Evolutionary conservation across 2,113 vertebrate genomes (phyloP).

Genomic region (Phasianus colchicus): DNA sequence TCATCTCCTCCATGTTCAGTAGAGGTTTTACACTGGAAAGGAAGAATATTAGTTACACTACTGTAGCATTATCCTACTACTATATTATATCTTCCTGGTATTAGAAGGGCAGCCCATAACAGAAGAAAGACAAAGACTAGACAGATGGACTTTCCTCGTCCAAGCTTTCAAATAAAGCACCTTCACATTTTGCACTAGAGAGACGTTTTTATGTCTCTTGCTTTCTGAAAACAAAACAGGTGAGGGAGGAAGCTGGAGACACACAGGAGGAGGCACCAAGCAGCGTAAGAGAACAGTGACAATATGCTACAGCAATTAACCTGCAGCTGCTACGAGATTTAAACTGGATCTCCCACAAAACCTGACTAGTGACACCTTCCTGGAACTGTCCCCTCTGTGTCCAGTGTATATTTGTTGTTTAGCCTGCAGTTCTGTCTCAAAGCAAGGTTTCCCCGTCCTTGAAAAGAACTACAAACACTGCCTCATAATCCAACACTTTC

Average conservation of each 20-base stretch:
- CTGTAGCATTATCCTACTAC: neutral
- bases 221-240: neutral
- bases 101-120: neutral
- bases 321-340: neutral
- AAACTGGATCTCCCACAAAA: neutral
- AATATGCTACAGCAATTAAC: neutral
- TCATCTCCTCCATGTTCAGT: neutral
- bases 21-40: neutral
- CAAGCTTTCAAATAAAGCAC: neutral
- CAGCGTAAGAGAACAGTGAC: neutral
- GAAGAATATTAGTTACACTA: neutral
- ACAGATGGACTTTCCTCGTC: neutral
- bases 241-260: neutral
- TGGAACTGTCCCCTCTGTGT: neutral
- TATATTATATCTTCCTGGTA: neutral
- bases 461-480: neutral
- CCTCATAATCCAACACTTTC: neutral
- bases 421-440: neutral
- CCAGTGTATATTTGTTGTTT: neutral
- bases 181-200: neutral
- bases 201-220: neutral
- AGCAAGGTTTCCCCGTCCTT: constrained; percentile 11
- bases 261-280: neutral
- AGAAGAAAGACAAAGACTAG: neutral
- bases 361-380: neutral